Percentiles rank a stretch among this genome's conserved stretches.
Evolutionary conservation across 2,113 vertebrate genomes (phyloP).

Genomic region (Onychostoma macrolepis): DNA sequence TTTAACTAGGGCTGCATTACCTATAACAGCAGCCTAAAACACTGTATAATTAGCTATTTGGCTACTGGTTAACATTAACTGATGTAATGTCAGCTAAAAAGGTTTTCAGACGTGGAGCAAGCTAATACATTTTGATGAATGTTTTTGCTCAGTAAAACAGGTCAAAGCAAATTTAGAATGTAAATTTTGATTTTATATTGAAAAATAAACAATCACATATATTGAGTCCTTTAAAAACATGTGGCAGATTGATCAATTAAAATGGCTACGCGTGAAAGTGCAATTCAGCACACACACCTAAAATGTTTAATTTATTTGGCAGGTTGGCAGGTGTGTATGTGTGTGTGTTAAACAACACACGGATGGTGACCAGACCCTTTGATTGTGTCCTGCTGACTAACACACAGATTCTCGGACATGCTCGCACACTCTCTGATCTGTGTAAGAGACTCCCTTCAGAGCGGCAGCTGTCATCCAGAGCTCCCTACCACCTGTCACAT

Average conservation of each 20-base stretch:
- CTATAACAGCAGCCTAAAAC: neutral
- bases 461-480: constrained; percentile 50
- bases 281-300: neutral
- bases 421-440: constrained; percentile 37
- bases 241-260: neutral
- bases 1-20: neutral
- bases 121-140: neutral
- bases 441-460: constrained; percentile 48
- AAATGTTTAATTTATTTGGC: neutral
- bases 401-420: constrained; percentile 22
- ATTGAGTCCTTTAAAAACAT: neutral
- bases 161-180: neutral
- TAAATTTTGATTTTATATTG: neutral
- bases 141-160: neutral
- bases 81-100: neutral
- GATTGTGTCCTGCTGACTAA: constrained; percentile 42
- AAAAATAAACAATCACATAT: neutral
- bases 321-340: constrained; percentile 36
- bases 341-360: constrained; percentile 8
- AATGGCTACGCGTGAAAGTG: neutral
- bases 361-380: constrained; percentile 39
- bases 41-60: neutral
- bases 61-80: neutral
- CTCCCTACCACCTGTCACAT: constrained; percentile 45
- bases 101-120: neutral